Evolutionary conservation across 2,888 invertebrate genomes (phyloP).

Genomic region (Rhingia campestris): DNA sequence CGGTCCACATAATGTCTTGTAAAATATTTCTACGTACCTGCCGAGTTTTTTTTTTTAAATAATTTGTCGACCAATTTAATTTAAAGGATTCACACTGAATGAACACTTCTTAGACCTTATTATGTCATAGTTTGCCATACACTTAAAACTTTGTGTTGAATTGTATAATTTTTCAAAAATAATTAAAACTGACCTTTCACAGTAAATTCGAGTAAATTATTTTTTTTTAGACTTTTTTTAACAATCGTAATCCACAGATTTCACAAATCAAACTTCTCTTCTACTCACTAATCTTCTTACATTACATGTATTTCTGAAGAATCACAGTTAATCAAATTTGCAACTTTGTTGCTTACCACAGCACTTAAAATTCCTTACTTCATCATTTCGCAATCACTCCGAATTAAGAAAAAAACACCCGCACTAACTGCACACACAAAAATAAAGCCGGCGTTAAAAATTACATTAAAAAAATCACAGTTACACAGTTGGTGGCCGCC

Average conservation of each 20-base stretch:
- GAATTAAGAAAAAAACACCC: conserved; percentile 4
- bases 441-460: conserved; percentile 35
- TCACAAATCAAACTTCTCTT: conserved; percentile 21
- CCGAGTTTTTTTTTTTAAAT: too few relatives aligned
- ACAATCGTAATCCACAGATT: not conserved
- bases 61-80: too few relatives aligned
- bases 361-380: conserved; percentile 16
- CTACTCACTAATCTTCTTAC: conserved; percentile 19
- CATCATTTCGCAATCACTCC: conserved; percentile 16
- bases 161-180: too few relatives aligned
- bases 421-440: conserved; percentile 16
- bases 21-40: too few relatives aligned
- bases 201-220: not conserved
- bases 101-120: too few relatives aligned
- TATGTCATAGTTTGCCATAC: too few relatives aligned
- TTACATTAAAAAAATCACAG: conserved; percentile 49
- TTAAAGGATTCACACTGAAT: too few relatives aligned
- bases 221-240: not conserved
- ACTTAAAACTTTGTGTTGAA: too few relatives aligned
- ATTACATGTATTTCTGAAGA: not conserved
- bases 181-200: conserved; percentile 21
- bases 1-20: too few relatives aligned
- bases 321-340: conserved; percentile 49
- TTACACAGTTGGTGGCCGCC: conserved; percentile 24
- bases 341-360: conserved; percentile 71